Evolutionary conservation across 1,140 invertebrate genomes (phyloP).

Genomic region (Bacillus rossius): DNA sequence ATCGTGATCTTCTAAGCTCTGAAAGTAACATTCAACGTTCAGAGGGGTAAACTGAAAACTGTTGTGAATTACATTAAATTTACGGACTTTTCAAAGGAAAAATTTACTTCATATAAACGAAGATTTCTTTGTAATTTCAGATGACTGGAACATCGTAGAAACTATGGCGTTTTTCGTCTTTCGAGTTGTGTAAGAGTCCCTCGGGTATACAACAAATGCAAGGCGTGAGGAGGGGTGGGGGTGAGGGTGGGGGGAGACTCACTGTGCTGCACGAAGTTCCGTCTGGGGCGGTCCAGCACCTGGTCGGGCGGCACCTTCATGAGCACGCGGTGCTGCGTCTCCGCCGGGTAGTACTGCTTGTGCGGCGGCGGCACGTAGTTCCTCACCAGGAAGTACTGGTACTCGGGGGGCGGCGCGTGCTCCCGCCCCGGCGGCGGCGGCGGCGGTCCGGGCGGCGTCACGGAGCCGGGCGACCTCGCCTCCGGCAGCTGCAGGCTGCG

Average conservation of each 20-base stretch:
- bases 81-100: too few relatives aligned
- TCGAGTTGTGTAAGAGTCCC: too few relatives aligned
- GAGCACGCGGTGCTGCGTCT: slow-evolving; percentile 32
- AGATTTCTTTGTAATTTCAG: too few relatives aligned
- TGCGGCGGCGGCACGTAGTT: neutral
- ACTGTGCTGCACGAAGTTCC: slow-evolving; percentile 9
- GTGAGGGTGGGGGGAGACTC: neutral
- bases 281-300: slow-evolving; percentile 7
- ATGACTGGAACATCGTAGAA: too few relatives aligned
- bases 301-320: slow-evolving; percentile 41
- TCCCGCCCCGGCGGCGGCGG: neutral
- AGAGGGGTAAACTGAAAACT: too few relatives aligned
- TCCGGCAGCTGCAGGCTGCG: slow-evolving; percentile 51
- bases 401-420: slow-evolving; percentile 2
- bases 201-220: too few relatives aligned
- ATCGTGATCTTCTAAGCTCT: too few relatives aligned
- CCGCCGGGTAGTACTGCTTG: neutral
- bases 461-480: slow-evolving; percentile 41
- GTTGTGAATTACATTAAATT: too few relatives aligned
- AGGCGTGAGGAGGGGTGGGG: too few relatives aligned
- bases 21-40: too few relatives aligned
- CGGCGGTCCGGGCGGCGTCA: neutral
- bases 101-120: too few relatives aligned
- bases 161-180: too few relatives aligned
- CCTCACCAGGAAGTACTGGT: slow-evolving; percentile 6